A percentile compares a stretch with the other conserved stretches of the same genome.
phyloP scores from a whole-genome alignment of 1,140 invertebrate genomes.

The Drosophila albomicans region DNA sequence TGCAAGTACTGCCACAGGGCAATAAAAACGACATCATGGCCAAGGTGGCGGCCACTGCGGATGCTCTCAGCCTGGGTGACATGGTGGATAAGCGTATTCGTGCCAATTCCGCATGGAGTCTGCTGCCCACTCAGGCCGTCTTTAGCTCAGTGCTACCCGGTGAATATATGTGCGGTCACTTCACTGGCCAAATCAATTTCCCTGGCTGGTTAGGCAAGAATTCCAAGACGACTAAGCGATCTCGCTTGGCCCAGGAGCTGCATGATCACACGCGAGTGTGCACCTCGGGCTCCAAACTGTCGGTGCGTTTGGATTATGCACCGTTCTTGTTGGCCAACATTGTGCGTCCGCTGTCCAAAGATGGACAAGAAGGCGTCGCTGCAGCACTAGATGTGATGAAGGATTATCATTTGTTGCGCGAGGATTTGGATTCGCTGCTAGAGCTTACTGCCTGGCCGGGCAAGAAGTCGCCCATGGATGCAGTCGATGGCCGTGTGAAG shows the following conservation, averaged over 20 bases:
- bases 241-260: slow-evolving; percentile 93
- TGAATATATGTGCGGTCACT: slow-evolving; percentile 91
- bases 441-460: slow-evolving; percentile 95
- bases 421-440: slow-evolving; percentile 95
- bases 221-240: slow-evolving; percentile 93
- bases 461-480: slow-evolving; percentile 90
- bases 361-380: slow-evolving; percentile 90
- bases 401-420: slow-evolving; percentile 93
- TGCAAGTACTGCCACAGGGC: slow-evolving; percentile 89
- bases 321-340: slow-evolving; percentile 90
- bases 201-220: slow-evolving; percentile 98
- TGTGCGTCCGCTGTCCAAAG: slow-evolving; percentile 89
- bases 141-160: slow-evolving; percentile 97
- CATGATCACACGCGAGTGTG: slow-evolving; percentile 92
- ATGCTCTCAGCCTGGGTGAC: slow-evolving; percentile 94
- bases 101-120: slow-evolving; percentile 91
- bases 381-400: slow-evolving; percentile 92
- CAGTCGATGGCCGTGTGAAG: slow-evolving; percentile 94
- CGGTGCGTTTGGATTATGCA: slow-evolving; percentile 94
- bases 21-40: slow-evolving; percentile 88
- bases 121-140: slow-evolving; percentile 96
- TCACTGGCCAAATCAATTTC: slow-evolving; percentile 93
- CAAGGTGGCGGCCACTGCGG: slow-evolving; percentile 91
- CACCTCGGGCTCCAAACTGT: slow-evolving; percentile 91
- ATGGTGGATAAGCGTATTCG: slow-evolving; percentile 93